Base-by-base conservation (phyloP, 1,140 invertebrate species). In the Drosophila azteca region DNA sequence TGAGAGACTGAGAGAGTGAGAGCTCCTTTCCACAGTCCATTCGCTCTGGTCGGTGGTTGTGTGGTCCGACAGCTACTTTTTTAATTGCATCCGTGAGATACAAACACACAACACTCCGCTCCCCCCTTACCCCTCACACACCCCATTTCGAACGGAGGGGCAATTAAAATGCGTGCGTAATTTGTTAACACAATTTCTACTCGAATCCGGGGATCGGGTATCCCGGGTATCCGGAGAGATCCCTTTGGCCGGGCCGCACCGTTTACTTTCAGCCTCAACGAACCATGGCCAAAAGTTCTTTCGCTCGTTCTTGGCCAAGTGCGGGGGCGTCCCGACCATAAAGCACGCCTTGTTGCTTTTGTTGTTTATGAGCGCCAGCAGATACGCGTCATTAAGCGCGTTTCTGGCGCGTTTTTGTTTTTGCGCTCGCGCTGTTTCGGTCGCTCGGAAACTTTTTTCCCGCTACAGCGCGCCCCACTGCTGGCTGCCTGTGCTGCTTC, bases 341-440 rank as follows among this genome's bases (percentile, higher is more conserved):
- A 84, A 74, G 74, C 60, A 87, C 78, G 81, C 81, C 81, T 76
- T 89, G 84, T 89, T 87, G 79, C 79, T 65, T 77, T 83, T 79
- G 79, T 89, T 87, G 83, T 87, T 87, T 88, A 88, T 79, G 79
- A 72, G 71, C 63, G 73, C 60, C 68, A 60, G 74, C 59, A 85
- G 83, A 63, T 79, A 84, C 76, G 83, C 84, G 53, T 77, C 83
- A 87, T 87, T 87, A 80, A 69, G 50, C 79, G 69, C 68, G 63
- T 77, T 85, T 85, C 74, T 67, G 65, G 54, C 59, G 78, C 74
- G 74, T 65, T 75, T 75, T 62, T 22, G 31, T 20, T 58, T 55
- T 26, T 5, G 24, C 71, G 54, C 60, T 54, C 46, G 29, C 48
- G 43, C 50, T 64, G 46, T 64, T 45, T 20, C 59, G 39, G 15